phyloP scores from a whole-genome alignment of 2,888 invertebrate species.

The Protonemura montana region DNA sequence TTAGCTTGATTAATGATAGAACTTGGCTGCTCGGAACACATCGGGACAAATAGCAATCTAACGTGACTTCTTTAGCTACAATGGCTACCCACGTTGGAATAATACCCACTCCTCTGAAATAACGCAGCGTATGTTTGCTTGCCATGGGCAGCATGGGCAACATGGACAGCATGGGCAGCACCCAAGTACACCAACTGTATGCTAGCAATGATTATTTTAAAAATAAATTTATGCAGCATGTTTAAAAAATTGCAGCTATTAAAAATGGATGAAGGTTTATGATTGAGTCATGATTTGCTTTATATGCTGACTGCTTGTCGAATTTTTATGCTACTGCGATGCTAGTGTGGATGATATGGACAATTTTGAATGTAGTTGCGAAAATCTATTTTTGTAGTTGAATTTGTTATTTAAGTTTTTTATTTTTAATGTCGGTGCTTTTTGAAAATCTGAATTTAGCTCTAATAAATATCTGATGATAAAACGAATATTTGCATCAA shows the following conservation, averaged over 20 bases:
- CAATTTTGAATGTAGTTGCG: too few relatives aligned
- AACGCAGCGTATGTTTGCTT: too few relatives aligned
- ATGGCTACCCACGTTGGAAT: constrained; percentile 9
- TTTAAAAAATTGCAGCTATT: too few relatives aligned
- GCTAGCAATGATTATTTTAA: too few relatives aligned
- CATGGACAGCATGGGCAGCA: too few relatives aligned
- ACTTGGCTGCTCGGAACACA: neutral
- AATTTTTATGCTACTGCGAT: neutral
- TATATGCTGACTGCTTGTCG: neutral
- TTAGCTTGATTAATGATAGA: neutral
- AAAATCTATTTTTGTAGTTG: neutral
- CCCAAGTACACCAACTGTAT: too few relatives aligned
- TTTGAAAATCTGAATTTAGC: too few relatives aligned
- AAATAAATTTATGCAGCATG: too few relatives aligned
- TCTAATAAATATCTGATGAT: neutral
- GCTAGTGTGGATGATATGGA: neutral
- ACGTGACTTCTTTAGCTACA: neutral
- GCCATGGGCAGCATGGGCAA: too few relatives aligned
- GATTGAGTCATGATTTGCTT: neutral
- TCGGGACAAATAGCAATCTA: neutral
- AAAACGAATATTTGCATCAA: neutral
- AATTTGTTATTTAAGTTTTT: neutral
- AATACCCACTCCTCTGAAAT: neutral
- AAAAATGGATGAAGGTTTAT: too few relatives aligned
- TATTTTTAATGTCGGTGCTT: neutral